Evolutionary conservation across 23 tunicate species (phyloP).

Genomic region (Ciona savignyi): DNA sequence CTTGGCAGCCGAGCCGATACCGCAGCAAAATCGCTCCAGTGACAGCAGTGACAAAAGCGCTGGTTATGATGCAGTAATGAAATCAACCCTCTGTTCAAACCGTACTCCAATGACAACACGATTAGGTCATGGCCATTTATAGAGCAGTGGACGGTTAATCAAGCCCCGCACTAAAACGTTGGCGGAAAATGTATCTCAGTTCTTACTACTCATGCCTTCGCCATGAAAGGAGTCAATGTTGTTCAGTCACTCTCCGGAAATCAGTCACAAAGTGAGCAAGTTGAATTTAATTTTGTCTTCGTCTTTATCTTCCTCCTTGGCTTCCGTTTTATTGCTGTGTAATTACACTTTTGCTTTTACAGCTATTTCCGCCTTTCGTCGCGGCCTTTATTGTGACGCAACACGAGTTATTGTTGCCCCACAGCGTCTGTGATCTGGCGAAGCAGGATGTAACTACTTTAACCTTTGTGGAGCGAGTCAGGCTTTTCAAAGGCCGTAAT

Average conservation of each 20-base stretch:
- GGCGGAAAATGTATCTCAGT: too few species aligned
- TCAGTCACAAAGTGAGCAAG: neutral
- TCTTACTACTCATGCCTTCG: neutral
- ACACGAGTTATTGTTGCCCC: neutral
- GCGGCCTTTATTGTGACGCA: neutral
- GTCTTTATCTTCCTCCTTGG: neutral
- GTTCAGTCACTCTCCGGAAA: too few species aligned
- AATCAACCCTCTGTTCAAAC: neutral
- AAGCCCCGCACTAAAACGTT: too few species aligned
- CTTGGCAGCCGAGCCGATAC: too few species aligned
- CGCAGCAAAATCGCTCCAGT: conserved; percentile 2
- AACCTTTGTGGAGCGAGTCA: neutral
- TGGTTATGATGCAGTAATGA: neutral
- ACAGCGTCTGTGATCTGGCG: neutral
- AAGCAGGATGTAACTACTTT: neutral
- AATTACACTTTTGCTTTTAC: neutral
- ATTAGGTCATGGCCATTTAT: too few species aligned
- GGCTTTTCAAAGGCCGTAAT: neutral
- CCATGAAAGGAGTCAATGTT: neutral
- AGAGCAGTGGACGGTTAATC: too few species aligned
- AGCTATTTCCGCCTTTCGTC: neutral
- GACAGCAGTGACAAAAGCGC: neutral
- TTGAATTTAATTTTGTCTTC: neutral
- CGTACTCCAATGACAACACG: neutral
- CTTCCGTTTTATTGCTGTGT: neutral